A percentile compares a stretch with the other conserved stretches of the same genome.
Conservation (phyloP, 2,888 invertebrate genomes). For the Parascotia fuliginaria region DNA sequence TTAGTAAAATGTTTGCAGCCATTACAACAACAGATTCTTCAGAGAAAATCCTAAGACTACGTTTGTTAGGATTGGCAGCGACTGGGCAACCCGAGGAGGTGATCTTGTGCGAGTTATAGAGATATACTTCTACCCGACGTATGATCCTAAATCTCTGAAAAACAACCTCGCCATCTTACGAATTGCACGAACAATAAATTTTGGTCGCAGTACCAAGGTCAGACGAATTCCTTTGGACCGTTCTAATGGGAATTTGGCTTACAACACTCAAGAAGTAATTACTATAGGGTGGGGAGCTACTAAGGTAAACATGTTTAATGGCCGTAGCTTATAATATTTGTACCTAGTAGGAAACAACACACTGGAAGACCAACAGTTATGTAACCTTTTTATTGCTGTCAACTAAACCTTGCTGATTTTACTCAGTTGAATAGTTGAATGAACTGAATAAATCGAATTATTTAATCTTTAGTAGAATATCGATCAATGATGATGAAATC, state of each 20-base stretch:
- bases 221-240: conserved; percentile 47
- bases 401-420: too few species aligned
- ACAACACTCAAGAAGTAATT: conserved; percentile 27
- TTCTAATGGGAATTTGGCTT: conserved; percentile 8
- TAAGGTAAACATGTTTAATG: conserved; percentile 35
- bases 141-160: conserved; percentile 8
- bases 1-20: conserved; percentile 26
- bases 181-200: neutral
- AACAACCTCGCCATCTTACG: conserved; percentile 8
- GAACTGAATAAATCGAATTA: too few species aligned
- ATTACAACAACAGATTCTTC: conserved; percentile 36
- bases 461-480: too few species aligned
- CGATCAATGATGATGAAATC: too few species aligned
- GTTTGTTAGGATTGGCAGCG: conserved; percentile 51
- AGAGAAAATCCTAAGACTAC: conserved; percentile 30
- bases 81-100: conserved; percentile 42
- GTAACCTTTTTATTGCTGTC: too few species aligned
- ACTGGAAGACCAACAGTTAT: too few species aligned
- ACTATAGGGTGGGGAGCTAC: conserved; percentile 60
- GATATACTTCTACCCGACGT: conserved; percentile 6
- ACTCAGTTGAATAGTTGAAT: too few species aligned
- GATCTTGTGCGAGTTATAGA: conserved; percentile 36
- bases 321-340: too few species aligned
- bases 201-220: conserved; percentile 21
- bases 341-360: too few species aligned